Evolutionary conservation across 2,797 vertebrate species (phyloP), one percentile per base, ranked within the genome.

Genomic region (Lagodon rhomboides): DNA sequence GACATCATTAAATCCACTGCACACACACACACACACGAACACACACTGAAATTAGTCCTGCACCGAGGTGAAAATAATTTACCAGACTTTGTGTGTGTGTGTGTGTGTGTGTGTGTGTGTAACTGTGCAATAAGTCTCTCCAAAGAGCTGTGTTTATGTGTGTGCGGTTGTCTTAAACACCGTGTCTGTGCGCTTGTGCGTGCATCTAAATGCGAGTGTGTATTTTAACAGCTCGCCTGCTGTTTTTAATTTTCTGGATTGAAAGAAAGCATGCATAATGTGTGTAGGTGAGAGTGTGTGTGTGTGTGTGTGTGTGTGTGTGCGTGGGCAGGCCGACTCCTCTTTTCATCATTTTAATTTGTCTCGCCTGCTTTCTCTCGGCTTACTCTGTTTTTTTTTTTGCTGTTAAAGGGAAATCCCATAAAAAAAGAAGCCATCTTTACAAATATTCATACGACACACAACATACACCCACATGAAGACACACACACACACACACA

Each of bases 1-100:
- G 85, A 86, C 83, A 88, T 84, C 79, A 92, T 82, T 74, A 80
- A 79, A 84, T 81, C 83, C 77, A 58, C 34, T 41, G 50, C 77
- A 70, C 75, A 77, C 46, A n/a, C 62, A 27, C 58, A 44, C 41
- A 66, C 64, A 68, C 75, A 69, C 56, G 62, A 46, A 70, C 49
- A 64, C 70, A 66, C 59, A 54, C 58, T 4, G 1, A 41, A 34
- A 68, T 49, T 12, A 67, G n/a, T 63, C 16, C 12, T 34, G 49
- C 69, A 73, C 23, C n/a, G 53, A 68, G 61, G 47, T 61, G 17
- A 51, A 75, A 82, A 73, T 25, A 79, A 71, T 12, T 66, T 13
- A 10, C 41, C 60, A 56, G 55, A 50, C 60, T 30, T 20, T 73
- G 13, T 49, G 27, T 73, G 51, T 71, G 23, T 44, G 65, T 58